Evolutionary conservation across 1,140 invertebrate genomes (phyloP).

Genomic region (Pogonomyrmex californicus): DNA sequence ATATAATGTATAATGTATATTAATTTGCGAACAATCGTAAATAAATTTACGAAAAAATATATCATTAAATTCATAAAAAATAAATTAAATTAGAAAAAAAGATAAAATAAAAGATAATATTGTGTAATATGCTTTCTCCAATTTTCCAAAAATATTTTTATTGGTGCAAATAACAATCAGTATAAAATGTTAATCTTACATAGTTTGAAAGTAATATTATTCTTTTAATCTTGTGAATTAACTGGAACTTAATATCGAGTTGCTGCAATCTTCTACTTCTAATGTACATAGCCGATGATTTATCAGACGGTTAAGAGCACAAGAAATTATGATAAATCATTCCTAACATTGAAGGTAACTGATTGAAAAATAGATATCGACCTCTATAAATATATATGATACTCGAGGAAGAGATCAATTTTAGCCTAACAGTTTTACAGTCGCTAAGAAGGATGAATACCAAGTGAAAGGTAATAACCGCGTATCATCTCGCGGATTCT

Average conservation of each 20-base stretch:
- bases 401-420: constrained; percentile 50
- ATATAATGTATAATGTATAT: background rate
- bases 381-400: constrained; percentile 40
- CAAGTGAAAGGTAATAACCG: constrained; percentile 59
- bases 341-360: constrained; percentile 28
- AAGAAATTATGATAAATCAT: constrained; percentile 45
- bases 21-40: background rate
- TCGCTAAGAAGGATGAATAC: constrained; percentile 40
- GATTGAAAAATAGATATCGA: constrained; percentile 50
- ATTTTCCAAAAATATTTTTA: background rate
- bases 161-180: background rate
- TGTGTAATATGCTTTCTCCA: background rate
- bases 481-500: constrained; percentile 39
- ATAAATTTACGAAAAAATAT: background rate
- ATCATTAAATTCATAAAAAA: background rate
- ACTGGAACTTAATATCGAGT: constrained; percentile 41
- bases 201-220: constrained; percentile 2
- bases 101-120: background rate
- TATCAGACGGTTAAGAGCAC: constrained; percentile 28
- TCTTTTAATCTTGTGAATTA: background rate
- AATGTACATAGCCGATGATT: constrained; percentile 21
- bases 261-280: constrained; percentile 20
- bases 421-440: constrained; percentile 53
- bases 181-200: background rate
- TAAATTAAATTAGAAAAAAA: background rate